phyloP scores from a whole-genome alignment of 1,140 invertebrate species.

The Camponotus vicinus region DNA sequence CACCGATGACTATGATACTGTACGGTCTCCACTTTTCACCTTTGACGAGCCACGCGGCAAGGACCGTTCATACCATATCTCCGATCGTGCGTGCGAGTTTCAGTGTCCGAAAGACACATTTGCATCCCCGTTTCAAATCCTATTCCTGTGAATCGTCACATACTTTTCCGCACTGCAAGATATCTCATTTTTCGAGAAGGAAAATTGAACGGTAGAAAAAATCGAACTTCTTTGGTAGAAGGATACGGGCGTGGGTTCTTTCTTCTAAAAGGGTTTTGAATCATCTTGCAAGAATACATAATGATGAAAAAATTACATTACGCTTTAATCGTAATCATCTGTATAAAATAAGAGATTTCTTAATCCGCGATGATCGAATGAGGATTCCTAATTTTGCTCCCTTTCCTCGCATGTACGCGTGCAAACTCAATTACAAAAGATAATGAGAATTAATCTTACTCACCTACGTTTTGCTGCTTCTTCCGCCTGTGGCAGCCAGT shows the following conservation, averaged over 20 bases:
- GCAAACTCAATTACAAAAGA: background rate
- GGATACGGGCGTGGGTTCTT: background rate
- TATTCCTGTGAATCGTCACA: background rate
- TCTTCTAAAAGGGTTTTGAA: background rate
- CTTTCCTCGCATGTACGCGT: background rate
- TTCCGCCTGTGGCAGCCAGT: constrained; percentile 89
- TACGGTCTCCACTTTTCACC: constrained; percentile 38
- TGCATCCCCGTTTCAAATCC: constrained; percentile 1
- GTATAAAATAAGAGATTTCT: background rate
- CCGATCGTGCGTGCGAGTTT: constrained; percentile 46
- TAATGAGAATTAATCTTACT: constrained; percentile 58
- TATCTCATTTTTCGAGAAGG: background rate
- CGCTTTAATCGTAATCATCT: background rate
- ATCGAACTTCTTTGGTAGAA: background rate
- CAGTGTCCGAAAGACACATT: constrained; percentile 32
- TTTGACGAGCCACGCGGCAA: constrained; percentile 71
- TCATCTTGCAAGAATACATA: background rate
- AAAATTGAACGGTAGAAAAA: constrained; percentile 5
- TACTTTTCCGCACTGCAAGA: constrained; percentile 16
- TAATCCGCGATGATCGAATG: background rate
- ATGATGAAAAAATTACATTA: background rate
- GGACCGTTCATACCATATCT: constrained; percentile 61
- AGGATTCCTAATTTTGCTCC: background rate
- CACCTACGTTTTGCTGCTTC: constrained; percentile 89
- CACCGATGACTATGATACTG: constrained; percentile 7